Evolutionary conservation across 2,888 invertebrate species (phyloP).

Genomic region (Hypsopygia costalis): DNA sequence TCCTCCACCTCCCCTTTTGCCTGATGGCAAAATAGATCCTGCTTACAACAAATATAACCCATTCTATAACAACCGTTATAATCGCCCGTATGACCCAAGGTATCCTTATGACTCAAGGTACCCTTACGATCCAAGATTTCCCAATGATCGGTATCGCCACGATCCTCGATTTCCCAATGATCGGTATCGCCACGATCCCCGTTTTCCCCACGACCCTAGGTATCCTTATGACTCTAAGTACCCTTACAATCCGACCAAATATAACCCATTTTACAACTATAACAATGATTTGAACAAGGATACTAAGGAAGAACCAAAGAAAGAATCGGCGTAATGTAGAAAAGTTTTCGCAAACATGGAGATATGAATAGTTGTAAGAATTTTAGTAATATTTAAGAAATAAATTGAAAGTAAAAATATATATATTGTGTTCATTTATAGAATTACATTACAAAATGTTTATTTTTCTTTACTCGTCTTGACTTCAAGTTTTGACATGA

Average conservation of each 20-base stretch:
- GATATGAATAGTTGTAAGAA: neutral
- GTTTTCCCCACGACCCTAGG: conserved; percentile 9
- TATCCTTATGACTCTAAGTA: conserved; percentile 21
- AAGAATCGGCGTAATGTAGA: conserved; percentile 12
- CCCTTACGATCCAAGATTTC: conserved; percentile 21
- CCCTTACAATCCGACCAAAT: conserved; percentile 17
- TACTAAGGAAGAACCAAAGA: conserved; percentile 29
- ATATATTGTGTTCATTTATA: too few relatives aligned
- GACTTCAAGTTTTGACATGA: too few relatives aligned
- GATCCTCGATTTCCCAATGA: conserved; percentile 10
- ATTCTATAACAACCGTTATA: conserved; percentile 31
- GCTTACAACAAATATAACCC: conserved; percentile 44
- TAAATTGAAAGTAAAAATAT: too few relatives aligned
- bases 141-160: conserved; percentile 12
- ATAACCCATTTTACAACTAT: conserved; percentile 32
- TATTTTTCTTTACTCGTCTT: too few relatives aligned
- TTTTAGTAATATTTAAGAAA: too few relatives aligned
- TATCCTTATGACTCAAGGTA: conserved; percentile 36
- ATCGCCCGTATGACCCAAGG: conserved; percentile 24
- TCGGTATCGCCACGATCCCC: conserved; percentile 11
- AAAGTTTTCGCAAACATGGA: neutral
- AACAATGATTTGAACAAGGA: conserved; percentile 9
- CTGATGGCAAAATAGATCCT: conserved; percentile 39
- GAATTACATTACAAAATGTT: too few relatives aligned
- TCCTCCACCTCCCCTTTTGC: conserved; percentile 48